These are phyloP conservation scores for Lypha dubia DNA, from an alignment of 2,888 invertebrate species.

Conservation along the genomic window DNA sequence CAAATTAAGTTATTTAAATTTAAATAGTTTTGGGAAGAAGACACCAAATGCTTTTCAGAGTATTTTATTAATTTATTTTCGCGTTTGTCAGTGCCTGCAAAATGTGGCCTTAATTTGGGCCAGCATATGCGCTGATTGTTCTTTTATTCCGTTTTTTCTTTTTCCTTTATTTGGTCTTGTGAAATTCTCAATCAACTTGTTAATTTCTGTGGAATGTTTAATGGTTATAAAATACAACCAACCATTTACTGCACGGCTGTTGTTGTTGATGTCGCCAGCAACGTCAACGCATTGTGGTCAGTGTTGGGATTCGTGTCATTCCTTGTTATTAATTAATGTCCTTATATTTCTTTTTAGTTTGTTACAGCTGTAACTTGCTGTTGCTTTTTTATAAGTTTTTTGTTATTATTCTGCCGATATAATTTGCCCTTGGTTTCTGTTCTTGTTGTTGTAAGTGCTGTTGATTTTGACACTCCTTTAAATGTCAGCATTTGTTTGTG, in stretches of 20 bases:
- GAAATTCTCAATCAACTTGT: constrained; percentile 53
- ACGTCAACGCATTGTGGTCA: constrained; percentile 22
- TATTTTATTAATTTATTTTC: constrained; percentile 32
- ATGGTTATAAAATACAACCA: constrained; percentile 57
- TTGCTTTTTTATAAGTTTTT: background rate
- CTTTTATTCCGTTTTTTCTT: background rate
- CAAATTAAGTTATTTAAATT: constrained; percentile 44
- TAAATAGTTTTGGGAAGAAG: constrained; percentile 41
- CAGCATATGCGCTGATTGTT: constrained; percentile 47
- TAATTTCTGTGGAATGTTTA: constrained; percentile 65
- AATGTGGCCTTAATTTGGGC: constrained; percentile 46
- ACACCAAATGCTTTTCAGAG: constrained; percentile 47
- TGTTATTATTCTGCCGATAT: constrained; percentile 23
- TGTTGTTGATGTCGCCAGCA: constrained; percentile 18
- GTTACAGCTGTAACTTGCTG: constrained; percentile 28
- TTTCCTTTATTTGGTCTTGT: constrained; percentile 11
- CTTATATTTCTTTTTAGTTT: constrained; percentile 44
- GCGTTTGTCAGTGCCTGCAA: constrained; percentile 9
- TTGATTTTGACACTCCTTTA: constrained; percentile 70
- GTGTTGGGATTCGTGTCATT: constrained; percentile 60
- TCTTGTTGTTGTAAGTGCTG: constrained; percentile 40
- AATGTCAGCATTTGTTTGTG: constrained; percentile 70
- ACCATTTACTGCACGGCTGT: constrained; percentile 38
- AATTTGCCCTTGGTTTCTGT: background rate
- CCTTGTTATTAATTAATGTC: constrained; percentile 79